phyloP scores from a whole-genome alignment of 2,113 vertebrate species.

The Lota lota region DNA sequence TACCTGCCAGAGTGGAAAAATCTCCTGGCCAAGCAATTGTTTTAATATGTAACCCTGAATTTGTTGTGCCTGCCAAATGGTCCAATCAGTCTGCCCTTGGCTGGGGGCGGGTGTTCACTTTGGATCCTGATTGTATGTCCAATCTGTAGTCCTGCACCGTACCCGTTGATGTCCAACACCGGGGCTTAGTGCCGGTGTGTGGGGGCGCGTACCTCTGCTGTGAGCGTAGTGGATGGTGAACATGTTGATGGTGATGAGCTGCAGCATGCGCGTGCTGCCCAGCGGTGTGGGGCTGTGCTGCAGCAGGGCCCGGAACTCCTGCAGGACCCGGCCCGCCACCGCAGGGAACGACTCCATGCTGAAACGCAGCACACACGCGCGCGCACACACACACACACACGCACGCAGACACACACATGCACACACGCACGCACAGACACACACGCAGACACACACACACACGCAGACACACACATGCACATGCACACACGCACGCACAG shows the following conservation, averaged over 20 bases:
- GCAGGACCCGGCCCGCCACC: slow-evolving; percentile 84
- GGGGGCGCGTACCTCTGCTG: slow-evolving; percentile 70
- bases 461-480: slow-evolving; percentile 4
- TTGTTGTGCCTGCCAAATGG: too few relatives aligned
- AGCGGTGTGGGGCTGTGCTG: slow-evolving; percentile 87
- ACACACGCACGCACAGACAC: not conserved
- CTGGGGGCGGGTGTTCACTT: too few relatives aligned
- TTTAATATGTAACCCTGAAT: too few relatives aligned
- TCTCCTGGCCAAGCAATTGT: too few relatives aligned
- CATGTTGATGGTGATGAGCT: slow-evolving; percentile 98
- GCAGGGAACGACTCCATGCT: slow-evolving; percentile 95
- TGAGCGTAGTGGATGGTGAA: slow-evolving; percentile 92
- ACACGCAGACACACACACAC: not conserved
- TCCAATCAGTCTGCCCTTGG: too few relatives aligned
- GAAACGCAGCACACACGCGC: slow-evolving; percentile 21
- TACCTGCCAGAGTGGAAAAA: too few relatives aligned
- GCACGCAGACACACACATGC: slow-evolving; percentile 4
- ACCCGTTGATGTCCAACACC: too few relatives aligned
- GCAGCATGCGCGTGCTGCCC: slow-evolving; percentile 89
- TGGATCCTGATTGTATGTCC: too few relatives aligned
- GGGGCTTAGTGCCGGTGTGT: too few relatives aligned
- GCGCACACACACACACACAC: not conserved
- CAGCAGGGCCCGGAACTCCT: slow-evolving; percentile 88
- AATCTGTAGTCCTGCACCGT: too few relatives aligned
- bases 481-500: not conserved